Base-by-base conservation (phyloP, 2,888 invertebrate species). In the Sphaerophoria rueppellii region DNA sequence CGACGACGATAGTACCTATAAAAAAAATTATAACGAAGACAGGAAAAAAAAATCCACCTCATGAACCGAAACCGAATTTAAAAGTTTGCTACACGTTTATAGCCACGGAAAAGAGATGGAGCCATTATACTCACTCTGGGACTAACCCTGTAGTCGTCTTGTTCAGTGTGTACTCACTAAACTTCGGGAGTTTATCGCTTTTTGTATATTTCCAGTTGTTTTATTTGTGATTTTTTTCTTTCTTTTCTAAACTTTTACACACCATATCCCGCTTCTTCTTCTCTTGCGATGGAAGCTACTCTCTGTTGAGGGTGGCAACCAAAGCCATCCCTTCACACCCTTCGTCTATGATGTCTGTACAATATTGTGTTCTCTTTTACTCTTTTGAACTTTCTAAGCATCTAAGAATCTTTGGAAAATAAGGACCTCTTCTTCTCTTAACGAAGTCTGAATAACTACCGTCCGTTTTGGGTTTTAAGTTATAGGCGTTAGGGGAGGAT, bases 161-260 rank as follows among this genome's bases (percentile, higher is more conserved):
- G 67, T 75, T 67, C 81, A 50, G 63, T 85, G 61, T 85, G 70
- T 65, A 58, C 75, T 85, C 81, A 81, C 63, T 52, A 69, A 85
- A 85, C 72, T 81, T 85, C 35, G 52, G 61, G 54, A 82, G 82
- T 76, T 81, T 81, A 76, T 83, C 67, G 71, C 63, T 75, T 71
- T 72, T 81, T 76, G 75, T 75, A 61, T 74, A 9, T 73, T 72
- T 72, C 52, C 46, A 34, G 16, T 65, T 67, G 37, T 11, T 32
- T 57, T 40, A 50, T 35, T 11, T 50, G 55, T 61, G 37, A 37
- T 60, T 60, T 73, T 14, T 12, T 67, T 81, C 7, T 9, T 40
- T 6, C 65, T 57, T 52, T 83, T 80, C 75, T 75, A 83, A 80
- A 83, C 69, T 79, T 85, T 80, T 58, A 48, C 71, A 14, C 60